Base-by-base conservation (phyloP, 2,888 invertebrate genomes). In the Steinernema hermaphroditum region DNA sequence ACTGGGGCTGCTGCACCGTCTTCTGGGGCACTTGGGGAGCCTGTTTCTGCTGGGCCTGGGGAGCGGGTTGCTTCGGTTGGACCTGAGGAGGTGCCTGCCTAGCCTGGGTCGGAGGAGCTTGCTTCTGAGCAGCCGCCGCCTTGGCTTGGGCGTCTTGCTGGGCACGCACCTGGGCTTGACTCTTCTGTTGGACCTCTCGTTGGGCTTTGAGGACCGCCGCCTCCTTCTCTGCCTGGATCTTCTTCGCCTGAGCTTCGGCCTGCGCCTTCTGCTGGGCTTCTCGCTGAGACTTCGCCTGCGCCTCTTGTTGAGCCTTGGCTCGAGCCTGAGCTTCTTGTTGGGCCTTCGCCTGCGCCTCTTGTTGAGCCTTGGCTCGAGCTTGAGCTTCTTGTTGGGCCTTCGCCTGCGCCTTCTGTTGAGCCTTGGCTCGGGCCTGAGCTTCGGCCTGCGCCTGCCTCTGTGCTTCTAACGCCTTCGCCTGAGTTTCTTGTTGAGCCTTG, bases 241-340 rank as follows among this genome's bases (percentile, higher is more conserved):
- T 62, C 57, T 69, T 75, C 1, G 74, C 74, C 46, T 73, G 75
- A 41, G 79, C 77, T 19, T 76, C 72, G 22, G 71, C 69, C 34
- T 74, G 74, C n/a, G 77, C 74, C 68, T 74, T n/a, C 57, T 69
- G 69, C 50, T 70, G 69, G 0, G 75, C 75, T 69, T 70, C 69
- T 70, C 72, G 62, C 43, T 77, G 75, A 29, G 73, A 73, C 57
- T 68, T n/a, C 32, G 41, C 46, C 32, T 75, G 72, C 0, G 71
- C 57, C 34, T 75, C 62, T 14, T 50, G 70, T 16, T 74, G 74
- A 16, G 74, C 71, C 46, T 68, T 41, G 1, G 41, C 69, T 43
- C 29, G 69, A 6, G 69, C 69, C 41, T 69, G 69, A 8, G 69
- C 69, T 69, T 69, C 43, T 22, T 41, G 22, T 69, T 69, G 69